phyloP scores from a whole-genome alignment of 2,888 invertebrate genomes.

The Acronicta aceris region DNA sequence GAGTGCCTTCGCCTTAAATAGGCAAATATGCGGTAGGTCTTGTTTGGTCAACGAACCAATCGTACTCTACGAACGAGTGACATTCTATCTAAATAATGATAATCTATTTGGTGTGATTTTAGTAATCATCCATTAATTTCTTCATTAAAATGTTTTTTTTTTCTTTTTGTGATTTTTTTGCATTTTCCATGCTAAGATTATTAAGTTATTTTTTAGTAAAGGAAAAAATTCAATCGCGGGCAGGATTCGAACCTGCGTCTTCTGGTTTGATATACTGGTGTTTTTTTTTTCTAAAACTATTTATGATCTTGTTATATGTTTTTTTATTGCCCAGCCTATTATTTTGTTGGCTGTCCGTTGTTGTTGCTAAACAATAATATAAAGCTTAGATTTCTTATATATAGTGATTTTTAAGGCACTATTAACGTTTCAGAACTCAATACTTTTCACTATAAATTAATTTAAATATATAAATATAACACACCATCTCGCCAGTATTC shows the following conservation, averaged over 20 bases:
- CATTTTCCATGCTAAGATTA: too few species aligned
- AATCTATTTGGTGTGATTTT: slow-evolving; percentile 9
- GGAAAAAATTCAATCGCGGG: too few species aligned
- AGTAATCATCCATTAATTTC: neutral
- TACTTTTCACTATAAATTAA: too few species aligned
- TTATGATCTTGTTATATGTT: neutral
- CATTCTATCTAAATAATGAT: slow-evolving; percentile 14
- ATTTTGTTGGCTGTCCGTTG: neutral
- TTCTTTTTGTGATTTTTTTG: too few species aligned
- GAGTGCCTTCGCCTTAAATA: slow-evolving; percentile 4
- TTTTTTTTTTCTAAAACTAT: neutral
- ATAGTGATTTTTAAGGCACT: too few species aligned
- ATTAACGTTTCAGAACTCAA: too few species aligned
- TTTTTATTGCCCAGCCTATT: neutral
- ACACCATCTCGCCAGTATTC: too few species aligned
- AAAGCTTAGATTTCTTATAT: too few species aligned
- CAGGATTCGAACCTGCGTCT: slow-evolving; percentile 4
- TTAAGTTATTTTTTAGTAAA: too few species aligned
- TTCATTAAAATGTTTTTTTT: neutral
- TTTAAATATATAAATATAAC: too few species aligned
- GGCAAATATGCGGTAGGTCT: slow-evolving; percentile 37
- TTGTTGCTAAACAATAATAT: too few species aligned
- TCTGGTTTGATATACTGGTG: too few species aligned
- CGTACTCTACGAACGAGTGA: slow-evolving; percentile 7
- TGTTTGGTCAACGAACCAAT: slow-evolving; percentile 18